Base-by-base conservation (phyloP, 2,797 vertebrate species). In the Halcyon chelicuti region DNA sequence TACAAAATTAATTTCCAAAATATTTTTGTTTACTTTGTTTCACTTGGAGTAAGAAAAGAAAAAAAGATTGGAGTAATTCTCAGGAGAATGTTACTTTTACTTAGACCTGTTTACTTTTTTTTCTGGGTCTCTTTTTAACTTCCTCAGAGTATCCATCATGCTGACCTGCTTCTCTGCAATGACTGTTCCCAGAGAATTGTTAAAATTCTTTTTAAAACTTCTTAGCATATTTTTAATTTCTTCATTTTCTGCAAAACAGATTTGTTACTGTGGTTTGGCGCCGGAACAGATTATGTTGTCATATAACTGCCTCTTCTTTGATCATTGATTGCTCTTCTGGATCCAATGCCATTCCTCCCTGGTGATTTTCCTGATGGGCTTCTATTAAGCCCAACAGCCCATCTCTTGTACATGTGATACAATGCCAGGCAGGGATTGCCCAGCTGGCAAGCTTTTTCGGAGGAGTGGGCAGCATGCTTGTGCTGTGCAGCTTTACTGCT, bases 281-380 rank as follows among this genome's bases (percentile, higher is more conserved):
- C 37, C 58, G 68, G 79, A 86, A 87, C 68, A 93, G 78, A 74
- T 83, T 75, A 74, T 85, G 31, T 54, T 94, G 61, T 51, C 17
- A 0, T 42, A 7, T 67, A 91, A 87, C 57, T 83, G 87, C 68
- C 52, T 79, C 16, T 61, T 68, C 67, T 79, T 73, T 95, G 63
- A 58, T 33, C 57, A 54, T n/a, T 65, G 79, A n/a, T 78, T 51
- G 61, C 62, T 93, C 58, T 83, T 81, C 60, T 60, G 63, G 44
- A 74, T 93, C 54, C 46, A 54, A 1, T 4, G 37, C 35, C 20
- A 3, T 81, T 88, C 26, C 10, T 92, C 19, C 52, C 35, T 8
- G 25, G 62, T 44, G 5, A 2, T 66, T 71, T 70, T 76, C 63
- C 86, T 46, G 37, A 12, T 39, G 70, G 35, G 66, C 31, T 74